phyloP scores from a whole-genome alignment of 1,140 invertebrate species.

The Ruditapes philippinarum region DNA sequence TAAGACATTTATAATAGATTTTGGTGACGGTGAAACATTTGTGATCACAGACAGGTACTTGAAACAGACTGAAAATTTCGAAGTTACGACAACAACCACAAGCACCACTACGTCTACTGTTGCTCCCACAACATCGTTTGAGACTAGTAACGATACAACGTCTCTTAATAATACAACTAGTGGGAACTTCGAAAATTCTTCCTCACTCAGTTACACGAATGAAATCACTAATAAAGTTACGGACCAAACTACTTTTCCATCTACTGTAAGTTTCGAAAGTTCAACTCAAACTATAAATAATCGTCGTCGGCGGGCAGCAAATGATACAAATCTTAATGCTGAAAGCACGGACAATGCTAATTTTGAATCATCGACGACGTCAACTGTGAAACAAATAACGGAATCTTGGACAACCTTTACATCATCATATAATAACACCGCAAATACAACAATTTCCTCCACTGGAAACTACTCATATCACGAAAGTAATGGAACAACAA shows the following conservation, averaged over 20 bases:
- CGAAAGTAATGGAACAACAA: neutral
- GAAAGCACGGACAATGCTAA: conserved; percentile 11
- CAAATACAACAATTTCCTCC: neutral
- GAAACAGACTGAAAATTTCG: conserved; percentile 40
- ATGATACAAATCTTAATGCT: neutral
- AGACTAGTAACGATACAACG: neutral
- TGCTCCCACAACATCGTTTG: neutral
- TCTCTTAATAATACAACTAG: neutral
- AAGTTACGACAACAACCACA: conserved; percentile 25
- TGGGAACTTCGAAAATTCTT: neutral
- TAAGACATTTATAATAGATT: conserved; percentile 77
- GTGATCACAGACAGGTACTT: conserved; percentile 70
- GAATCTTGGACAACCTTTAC: neutral
- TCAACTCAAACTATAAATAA: neutral
- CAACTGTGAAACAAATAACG: no score
- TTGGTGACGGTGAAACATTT: conserved; percentile 80
- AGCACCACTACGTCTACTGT: neutral
- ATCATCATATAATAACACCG: neutral
- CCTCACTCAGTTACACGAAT: neutral
- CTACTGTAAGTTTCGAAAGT: neutral
- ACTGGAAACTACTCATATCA: neutral
- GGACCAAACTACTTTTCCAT: neutral
- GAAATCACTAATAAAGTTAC: neutral
- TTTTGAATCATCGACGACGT: neutral
- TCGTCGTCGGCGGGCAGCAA: conserved; percentile 17